Conservation (phyloP, 2,113 vertebrate genomes). For the Typhlomys cinereus region DNA sequence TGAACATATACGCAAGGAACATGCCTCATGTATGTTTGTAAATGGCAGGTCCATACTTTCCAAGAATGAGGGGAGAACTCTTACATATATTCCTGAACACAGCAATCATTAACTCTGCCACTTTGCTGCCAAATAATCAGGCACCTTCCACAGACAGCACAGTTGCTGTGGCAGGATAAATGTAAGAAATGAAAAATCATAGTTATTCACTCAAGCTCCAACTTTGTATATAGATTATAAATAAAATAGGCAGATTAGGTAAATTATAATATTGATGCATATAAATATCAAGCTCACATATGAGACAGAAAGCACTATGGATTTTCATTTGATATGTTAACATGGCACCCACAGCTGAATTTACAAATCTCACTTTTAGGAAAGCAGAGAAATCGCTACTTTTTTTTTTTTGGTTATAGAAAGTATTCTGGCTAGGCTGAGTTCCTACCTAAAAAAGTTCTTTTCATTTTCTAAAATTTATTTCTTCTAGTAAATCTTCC, state of each 20-base stretch:
- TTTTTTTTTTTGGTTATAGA: no score
- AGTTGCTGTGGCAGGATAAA: constrained; percentile 75
- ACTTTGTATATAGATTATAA: constrained; percentile 72
- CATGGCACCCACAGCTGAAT: no score
- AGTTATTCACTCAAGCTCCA: constrained; percentile 64
- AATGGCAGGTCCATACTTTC: constrained; percentile 23
- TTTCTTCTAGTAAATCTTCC: neutral
- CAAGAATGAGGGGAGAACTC: constrained; percentile 46
- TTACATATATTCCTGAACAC: constrained; percentile 61
- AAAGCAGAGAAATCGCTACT: no score
- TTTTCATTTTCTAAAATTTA: neutral
- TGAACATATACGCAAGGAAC: constrained; percentile 44
- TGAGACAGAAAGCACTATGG: neutral
- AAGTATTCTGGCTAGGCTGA: neutral
- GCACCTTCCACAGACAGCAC: constrained; percentile 51
- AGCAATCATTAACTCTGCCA: constrained; percentile 71
- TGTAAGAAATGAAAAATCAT: constrained; percentile 77
- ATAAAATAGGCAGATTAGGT: constrained; percentile 82
- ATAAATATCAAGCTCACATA: constrained; percentile 48
- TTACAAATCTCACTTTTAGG: no score
- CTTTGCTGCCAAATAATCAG: constrained; percentile 73
- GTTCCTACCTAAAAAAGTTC: neutral
- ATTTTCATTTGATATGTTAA: no score
- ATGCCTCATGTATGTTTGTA: neutral
- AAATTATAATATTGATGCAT: constrained; percentile 50